A percentile compares a stretch with the other conserved stretches of the same genome.
phyloP scores from a whole-genome alignment of 92 coral and sea anemone genomes.

The Ricordea florida region DNA sequence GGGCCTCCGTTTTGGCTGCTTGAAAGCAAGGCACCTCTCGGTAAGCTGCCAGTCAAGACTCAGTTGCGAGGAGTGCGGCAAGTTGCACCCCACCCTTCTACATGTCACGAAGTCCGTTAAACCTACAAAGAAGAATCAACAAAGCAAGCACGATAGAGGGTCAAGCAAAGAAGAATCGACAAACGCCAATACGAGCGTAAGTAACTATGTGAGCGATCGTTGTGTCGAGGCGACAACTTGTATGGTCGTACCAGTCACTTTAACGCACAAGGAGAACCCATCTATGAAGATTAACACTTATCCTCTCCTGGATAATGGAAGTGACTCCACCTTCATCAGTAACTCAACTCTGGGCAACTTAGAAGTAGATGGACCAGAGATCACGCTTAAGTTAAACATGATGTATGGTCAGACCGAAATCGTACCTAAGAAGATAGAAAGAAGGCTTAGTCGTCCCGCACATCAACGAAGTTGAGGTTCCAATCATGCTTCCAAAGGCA shows the following conservation, averaged over 20 bases:
- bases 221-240: too few species aligned
- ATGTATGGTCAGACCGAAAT: too few species aligned
- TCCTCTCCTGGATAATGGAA: background rate
- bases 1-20: slow-evolving; percentile 34
- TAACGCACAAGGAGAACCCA: too few species aligned
- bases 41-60: slow-evolving; percentile 21
- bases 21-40: slow-evolving; percentile 39
- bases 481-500: too few species aligned
- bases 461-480: too few species aligned
- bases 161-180: background rate
- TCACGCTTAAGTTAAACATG: background rate
- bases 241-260: too few species aligned
- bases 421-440: too few species aligned
- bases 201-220: too few species aligned
- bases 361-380: background rate
- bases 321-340: background rate
- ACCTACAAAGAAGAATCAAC: background rate
- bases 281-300: too few species aligned
- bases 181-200: too few species aligned
- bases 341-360: background rate
- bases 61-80: slow-evolving; percentile 41
- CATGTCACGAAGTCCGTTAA: slow-evolving; percentile 4
- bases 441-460: too few species aligned
- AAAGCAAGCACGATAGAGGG: background rate
- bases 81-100: slow-evolving; percentile 27